phyloP scores from a whole-genome alignment of 2,113 vertebrate genomes.

The Irena cyanogastra region DNA sequence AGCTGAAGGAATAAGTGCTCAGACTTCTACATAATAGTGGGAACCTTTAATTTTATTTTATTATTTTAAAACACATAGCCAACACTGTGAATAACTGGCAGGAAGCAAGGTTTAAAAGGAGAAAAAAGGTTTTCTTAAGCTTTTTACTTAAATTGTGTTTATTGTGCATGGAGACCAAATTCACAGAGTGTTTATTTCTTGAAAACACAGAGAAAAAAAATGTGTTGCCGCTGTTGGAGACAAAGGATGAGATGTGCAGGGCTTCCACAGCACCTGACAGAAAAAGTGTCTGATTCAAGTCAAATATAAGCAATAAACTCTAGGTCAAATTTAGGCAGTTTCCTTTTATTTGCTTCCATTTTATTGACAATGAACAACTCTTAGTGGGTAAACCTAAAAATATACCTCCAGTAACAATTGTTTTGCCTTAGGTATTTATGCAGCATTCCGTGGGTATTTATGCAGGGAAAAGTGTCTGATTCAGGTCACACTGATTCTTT shows the following conservation, averaged over 20 bases:
- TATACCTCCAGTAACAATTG: constrained; percentile 9
- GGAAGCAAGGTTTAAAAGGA: background rate
- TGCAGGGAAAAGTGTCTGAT: background rate
- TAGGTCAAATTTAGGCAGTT: background rate
- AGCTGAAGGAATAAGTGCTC: background rate
- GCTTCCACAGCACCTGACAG: background rate
- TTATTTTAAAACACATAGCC: background rate
- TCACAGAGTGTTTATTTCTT: background rate
- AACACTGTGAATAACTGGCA: background rate
- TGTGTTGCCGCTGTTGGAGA: background rate
- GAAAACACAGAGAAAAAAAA: background rate
- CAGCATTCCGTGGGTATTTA: background rate
- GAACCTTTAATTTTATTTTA: background rate
- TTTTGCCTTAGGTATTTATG: constrained; percentile 34
- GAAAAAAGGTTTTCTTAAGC: background rate
- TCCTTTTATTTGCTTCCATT: constrained; percentile 11
- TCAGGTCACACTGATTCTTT: background rate
- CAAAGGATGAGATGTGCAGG: background rate
- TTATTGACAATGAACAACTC: background rate
- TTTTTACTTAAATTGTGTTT: background rate
- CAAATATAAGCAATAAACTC: constrained; percentile 2
- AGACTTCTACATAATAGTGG: background rate
- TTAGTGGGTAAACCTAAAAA: background rate
- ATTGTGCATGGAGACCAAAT: background rate
- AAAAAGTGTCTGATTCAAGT: background rate